Evolutionary conservation across 2,113 vertebrate genomes (phyloP).

Genomic region (Reinhardtius hippoglossoides): DNA sequence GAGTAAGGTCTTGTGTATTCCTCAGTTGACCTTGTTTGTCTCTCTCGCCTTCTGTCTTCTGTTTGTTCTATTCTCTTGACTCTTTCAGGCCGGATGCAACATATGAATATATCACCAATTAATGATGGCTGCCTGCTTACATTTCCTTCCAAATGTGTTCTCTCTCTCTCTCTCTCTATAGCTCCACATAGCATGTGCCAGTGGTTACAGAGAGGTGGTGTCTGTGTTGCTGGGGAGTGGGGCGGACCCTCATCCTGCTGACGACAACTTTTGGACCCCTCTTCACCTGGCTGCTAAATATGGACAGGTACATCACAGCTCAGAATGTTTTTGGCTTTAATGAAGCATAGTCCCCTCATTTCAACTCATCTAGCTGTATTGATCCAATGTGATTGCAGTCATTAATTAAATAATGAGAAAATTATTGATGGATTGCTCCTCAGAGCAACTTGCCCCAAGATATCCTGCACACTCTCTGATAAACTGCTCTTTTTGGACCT

Average conservation of each 20-base stretch:
- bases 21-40: not conserved
- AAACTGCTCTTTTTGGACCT: slow-evolving; percentile 45
- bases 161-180: slow-evolving; percentile 54
- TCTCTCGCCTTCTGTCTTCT: not conserved
- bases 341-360: not conserved
- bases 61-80: not conserved
- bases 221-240: slow-evolving; percentile 86
- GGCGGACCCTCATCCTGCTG: slow-evolving; percentile 85
- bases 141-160: not conserved
- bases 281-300: slow-evolving; percentile 95
- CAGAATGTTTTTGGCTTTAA: slow-evolving; percentile 15
- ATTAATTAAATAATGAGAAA: slow-evolving; percentile 47
- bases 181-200: slow-evolving; percentile 93
- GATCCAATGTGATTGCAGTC: slow-evolving; percentile 20
- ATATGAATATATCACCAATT: not conserved
- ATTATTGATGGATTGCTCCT: slow-evolving; percentile 39
- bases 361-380: slow-evolving; percentile 3
- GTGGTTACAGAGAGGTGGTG: slow-evolving; percentile 90
- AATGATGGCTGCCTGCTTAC: too few relatives aligned
- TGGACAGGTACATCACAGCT: slow-evolving; percentile 87
- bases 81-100: not conserved
- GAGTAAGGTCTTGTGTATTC: slow-evolving; percentile 52
- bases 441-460: slow-evolving; percentile 20
- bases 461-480: slow-evolving; percentile 46
- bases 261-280: slow-evolving; percentile 90